phyloP scores from a whole-genome alignment of 1,140 invertebrate genomes.

The Temnothorax nylanderi region DNA sequence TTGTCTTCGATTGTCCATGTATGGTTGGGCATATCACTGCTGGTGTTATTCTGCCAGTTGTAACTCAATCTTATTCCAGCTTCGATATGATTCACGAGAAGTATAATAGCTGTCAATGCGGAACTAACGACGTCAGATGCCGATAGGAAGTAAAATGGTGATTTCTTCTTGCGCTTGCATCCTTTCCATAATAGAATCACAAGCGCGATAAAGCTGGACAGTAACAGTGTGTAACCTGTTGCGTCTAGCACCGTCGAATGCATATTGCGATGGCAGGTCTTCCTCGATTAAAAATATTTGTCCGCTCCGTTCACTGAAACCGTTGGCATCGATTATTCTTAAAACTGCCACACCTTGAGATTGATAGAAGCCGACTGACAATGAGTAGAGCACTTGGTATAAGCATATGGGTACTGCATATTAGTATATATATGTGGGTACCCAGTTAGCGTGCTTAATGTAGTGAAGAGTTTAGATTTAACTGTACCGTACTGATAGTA shows the following conservation, averaged over 20 bases:
- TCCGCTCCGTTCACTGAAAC: neutral
- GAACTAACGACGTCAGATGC: constrained; percentile 66
- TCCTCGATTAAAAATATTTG: neutral
- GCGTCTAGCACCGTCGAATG: constrained; percentile 38
- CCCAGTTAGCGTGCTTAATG: neutral
- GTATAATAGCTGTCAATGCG: constrained; percentile 45
- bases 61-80: neutral
- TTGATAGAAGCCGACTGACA: constrained; percentile 8
- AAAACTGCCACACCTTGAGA: constrained; percentile 10
- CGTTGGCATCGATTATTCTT: neutral
- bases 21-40: neutral
- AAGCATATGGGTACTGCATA: constrained; percentile 30
- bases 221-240: constrained; percentile 56
- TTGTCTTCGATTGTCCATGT: constrained; percentile 14
- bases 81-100: constrained; percentile 47
- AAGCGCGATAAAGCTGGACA: constrained; percentile 62
- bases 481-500: constrained; percentile 14
- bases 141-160: constrained; percentile 64
- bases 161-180: constrained; percentile 48
- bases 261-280: constrained; percentile 49
- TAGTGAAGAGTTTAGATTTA: constrained; percentile 15
- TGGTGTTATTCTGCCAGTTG: constrained; percentile 2
- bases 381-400: neutral
- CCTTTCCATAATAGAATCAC: constrained; percentile 56
- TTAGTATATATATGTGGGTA: constrained; percentile 35